phyloP scores from a whole-genome alignment of 2,888 invertebrate genomes.

The Rhaphigaster nebulosa region DNA sequence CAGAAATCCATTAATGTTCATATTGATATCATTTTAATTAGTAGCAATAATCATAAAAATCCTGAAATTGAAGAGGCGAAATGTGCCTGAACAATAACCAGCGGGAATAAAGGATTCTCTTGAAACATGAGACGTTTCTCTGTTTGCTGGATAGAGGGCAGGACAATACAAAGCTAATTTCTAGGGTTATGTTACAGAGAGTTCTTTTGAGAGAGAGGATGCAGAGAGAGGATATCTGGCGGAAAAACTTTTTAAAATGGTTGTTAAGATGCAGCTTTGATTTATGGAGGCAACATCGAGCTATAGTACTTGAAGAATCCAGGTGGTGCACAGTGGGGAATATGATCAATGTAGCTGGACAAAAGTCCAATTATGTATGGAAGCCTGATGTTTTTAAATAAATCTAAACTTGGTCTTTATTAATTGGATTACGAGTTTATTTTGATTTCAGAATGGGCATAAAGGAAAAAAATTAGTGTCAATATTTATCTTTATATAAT shows the following conservation, averaged over 20 bases:
- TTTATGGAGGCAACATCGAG: neutral
- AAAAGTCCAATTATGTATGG: no score
- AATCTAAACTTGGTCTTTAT: no score
- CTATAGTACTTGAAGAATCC: neutral
- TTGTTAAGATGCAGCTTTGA: conserved; percentile 17
- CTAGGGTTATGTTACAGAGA: conserved; percentile 34
- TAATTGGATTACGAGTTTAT: no score
- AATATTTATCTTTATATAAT: no score
- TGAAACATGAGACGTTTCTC: conserved; percentile 30
- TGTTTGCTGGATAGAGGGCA: conserved; percentile 28
- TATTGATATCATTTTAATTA: neutral
- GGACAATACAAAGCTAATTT: conserved; percentile 31
- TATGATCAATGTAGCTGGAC: no score
- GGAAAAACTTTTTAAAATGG: conserved; percentile 37
- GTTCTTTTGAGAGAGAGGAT: neutral
- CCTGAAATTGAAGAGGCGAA: neutral
- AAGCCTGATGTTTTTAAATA: no score
- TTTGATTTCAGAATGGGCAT: no score
- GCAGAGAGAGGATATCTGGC: neutral
- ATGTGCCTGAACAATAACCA: neutral
- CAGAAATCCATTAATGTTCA: no score
- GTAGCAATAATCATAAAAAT: neutral
- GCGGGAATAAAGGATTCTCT: neutral
- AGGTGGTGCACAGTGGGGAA: no score
- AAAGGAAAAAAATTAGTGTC: no score